A percentile compares a stretch with the other conserved stretches of the same genome.
These are phyloP conservation scores for Silurus meridionalis DNA, from an alignment of 2,113 vertebrate genomes.

Conservation along the genomic window DNA sequence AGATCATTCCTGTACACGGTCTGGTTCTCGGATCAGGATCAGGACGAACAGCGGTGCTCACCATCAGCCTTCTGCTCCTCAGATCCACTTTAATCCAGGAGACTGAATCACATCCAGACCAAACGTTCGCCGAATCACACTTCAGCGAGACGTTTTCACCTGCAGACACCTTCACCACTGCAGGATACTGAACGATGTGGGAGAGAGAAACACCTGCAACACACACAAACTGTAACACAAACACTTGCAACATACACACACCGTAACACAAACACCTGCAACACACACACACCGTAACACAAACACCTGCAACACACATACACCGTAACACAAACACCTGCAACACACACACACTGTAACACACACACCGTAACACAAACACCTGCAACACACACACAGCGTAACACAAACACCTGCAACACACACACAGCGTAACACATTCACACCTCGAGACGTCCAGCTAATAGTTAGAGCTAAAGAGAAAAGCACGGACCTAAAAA, in stretches of 20 bases:
- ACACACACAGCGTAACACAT: not conserved
- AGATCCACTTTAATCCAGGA: conserved; percentile 17
- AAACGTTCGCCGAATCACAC: not conserved
- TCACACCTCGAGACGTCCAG: not conserved
- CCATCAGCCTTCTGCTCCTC: not conserved
- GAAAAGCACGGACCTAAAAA: too few relatives aligned
- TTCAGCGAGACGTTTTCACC: conserved; percentile 11
- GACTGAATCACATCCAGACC: not conserved
- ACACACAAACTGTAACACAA: not conserved
- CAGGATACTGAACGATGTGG: conserved; percentile 13
- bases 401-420: too few relatives aligned
- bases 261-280: not conserved
- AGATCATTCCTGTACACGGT: conserved; percentile 9
- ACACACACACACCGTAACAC: too few relatives aligned
- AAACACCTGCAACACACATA: too few relatives aligned
- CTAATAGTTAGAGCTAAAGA: not conserved
- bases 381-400: too few relatives aligned
- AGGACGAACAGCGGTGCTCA: not conserved
- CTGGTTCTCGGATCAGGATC: not conserved
- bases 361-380: too few relatives aligned
- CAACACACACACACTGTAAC: too few relatives aligned
- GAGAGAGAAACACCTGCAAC: not conserved
- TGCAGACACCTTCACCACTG: not conserved
- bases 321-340: too few relatives aligned
- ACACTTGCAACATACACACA: not conserved